Evolutionary conservation across 2,888 invertebrate genomes (phyloP).

Genomic region (Venusia cambrica): DNA sequence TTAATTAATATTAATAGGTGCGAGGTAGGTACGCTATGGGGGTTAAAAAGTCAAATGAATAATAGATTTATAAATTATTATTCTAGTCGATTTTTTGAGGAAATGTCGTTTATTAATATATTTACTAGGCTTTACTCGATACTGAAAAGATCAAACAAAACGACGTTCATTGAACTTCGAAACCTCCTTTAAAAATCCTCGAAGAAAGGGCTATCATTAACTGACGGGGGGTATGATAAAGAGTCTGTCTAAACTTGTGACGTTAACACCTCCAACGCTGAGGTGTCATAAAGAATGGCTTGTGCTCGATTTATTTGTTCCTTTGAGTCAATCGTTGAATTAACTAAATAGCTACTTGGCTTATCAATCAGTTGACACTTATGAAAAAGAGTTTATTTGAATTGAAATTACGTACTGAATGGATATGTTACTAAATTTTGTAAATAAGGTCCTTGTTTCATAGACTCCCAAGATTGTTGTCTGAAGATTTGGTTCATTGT

Average conservation of each 20-base stretch:
- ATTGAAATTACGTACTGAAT: too few relatives aligned
- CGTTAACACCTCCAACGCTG: slow-evolving; percentile 19
- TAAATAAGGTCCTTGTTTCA: too few relatives aligned
- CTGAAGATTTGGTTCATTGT: slow-evolving; percentile 5
- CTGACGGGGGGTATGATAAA: slow-evolving; percentile 14
- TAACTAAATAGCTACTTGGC: slow-evolving; percentile 8
- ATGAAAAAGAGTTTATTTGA: too few relatives aligned
- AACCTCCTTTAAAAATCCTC: slow-evolving; percentile 4
- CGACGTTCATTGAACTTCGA: slow-evolving; percentile 6
- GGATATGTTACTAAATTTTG: too few relatives aligned
- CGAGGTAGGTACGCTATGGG: too few relatives aligned
- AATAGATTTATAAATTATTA: too few relatives aligned
- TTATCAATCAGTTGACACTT: slow-evolving; percentile 10
- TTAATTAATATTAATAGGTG: too few relatives aligned
- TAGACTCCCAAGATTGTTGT: too few relatives aligned
- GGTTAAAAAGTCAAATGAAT: too few relatives aligned
- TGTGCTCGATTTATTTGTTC: slow-evolving; percentile 14
- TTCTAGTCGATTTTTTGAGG: too few relatives aligned
- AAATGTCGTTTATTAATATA: background rate
- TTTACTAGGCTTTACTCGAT: slow-evolving; percentile 1
- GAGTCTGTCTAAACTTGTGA: slow-evolving; percentile 20
- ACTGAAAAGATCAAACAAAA: slow-evolving; percentile 12
- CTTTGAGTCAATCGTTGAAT: slow-evolving; percentile 9
- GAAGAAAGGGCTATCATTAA: slow-evolving; percentile 13
- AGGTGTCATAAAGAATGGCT: slow-evolving; percentile 13